Base-by-base conservation (phyloP, 2,888 invertebrate genomes). In the Caenorhabditis panamensis region DNA sequence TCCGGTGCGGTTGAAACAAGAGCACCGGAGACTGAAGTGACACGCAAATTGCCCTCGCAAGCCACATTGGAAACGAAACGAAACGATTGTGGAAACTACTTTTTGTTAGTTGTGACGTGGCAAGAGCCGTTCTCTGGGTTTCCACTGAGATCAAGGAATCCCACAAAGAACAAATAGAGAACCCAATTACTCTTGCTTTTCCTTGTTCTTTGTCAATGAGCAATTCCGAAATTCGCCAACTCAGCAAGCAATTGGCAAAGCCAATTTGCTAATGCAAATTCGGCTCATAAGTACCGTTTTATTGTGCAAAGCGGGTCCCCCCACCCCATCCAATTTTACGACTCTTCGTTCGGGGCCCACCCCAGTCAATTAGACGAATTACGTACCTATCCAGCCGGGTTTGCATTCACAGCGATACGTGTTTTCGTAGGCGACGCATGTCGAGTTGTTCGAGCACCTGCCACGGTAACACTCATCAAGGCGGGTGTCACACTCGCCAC, bases 391-490 rank as follows among this genome's bases (percentile, higher is more conserved):
- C 84, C 87, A 86, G 41, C 84, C 84, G 13, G 77, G 41, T 13
- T 71, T 67, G 64, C 90, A 90, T 47, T 86, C 84, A 73, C 90
- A 90, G n/a, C 86, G 80, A 78, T 82, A 89, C 41, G 81, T 82
- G 72, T 79, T 84, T 69, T 90, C 90, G 59, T 87, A 82, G n/a
- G 89, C 64, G 20, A 85, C 49, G 62, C 90, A 90, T 18, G 84
- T 88, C 41, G 86, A 86, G 54, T 89, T 89, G 82, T 90, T 86
- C 61, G 83, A 54, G 56, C 90, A 90, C 8, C 87, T 83, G 53
- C 76, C 83, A 59, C 75, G 76, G 80, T 82, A 90, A 73, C 90
- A 90, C 56, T 87, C 83, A 63, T 90, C 88, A 28, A 90, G 53
- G 47, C 88, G 86, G 18, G 85, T 83, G 72, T 90, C 88, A 79